These are phyloP conservation scores for Apomyelois bistriatella DNA, from an alignment of 2,888 invertebrate genomes.

Conservation along the genomic window DNA sequence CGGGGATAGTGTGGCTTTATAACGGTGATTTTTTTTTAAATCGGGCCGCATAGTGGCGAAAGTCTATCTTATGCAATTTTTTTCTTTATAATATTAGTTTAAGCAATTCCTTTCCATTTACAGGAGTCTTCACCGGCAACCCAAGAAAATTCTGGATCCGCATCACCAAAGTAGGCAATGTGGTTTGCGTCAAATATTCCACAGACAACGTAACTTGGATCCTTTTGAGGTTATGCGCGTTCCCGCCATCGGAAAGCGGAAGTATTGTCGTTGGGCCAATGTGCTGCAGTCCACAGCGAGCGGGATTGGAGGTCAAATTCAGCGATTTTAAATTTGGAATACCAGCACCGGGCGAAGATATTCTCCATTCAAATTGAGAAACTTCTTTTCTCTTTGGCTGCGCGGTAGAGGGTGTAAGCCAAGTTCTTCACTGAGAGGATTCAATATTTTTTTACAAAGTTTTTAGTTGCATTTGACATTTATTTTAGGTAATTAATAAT, in stretches of 20 bases:
- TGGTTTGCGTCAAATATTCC: slow-evolving; percentile 59
- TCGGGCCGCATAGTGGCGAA: too few species aligned
- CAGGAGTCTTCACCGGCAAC: slow-evolving; percentile 55
- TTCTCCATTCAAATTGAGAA: slow-evolving; percentile 51
- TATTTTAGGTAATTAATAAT: too few species aligned
- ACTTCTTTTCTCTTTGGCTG: neutral
- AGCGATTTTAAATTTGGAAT: slow-evolving; percentile 37
- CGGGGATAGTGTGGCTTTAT: too few species aligned
- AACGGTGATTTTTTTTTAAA: too few species aligned
- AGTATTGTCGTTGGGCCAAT: slow-evolving; percentile 48
- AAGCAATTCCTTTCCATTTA: slow-evolving; percentile 21
- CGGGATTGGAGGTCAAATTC: slow-evolving; percentile 48
- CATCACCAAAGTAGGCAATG: slow-evolving; percentile 41
- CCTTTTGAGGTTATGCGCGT: slow-evolving; percentile 48
- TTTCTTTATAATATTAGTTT: too few species aligned
- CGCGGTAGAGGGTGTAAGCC: neutral
- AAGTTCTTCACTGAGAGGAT: too few species aligned
- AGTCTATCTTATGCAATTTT: too few species aligned
- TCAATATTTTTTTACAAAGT: too few species aligned
- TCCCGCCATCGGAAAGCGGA: slow-evolving; percentile 28
- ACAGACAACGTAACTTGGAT: slow-evolving; percentile 46
- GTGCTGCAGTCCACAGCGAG: slow-evolving; percentile 54
- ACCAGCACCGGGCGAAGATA: slow-evolving; percentile 49
- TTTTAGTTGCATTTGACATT: too few species aligned
- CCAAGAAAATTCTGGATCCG: slow-evolving; percentile 59